Percentiles rank a stretch among this genome's conserved stretches.
These are phyloP conservation scores for Chrysopilus asiliformis DNA, from an alignment of 2,888 invertebrate species.

Conservation along the genomic window DNA sequence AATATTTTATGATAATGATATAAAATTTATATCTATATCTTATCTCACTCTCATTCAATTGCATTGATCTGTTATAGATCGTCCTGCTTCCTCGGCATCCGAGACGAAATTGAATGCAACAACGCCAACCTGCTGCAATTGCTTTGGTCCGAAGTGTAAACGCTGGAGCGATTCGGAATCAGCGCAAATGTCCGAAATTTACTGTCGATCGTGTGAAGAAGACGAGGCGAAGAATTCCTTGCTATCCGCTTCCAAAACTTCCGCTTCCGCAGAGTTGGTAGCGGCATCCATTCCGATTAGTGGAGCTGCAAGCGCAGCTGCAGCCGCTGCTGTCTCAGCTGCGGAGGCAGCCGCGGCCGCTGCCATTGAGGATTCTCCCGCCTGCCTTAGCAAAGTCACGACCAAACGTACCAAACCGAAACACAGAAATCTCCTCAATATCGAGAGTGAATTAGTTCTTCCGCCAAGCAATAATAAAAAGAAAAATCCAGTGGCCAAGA, in stretches of 20 bases:
- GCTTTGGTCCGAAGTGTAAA: slow-evolving; percentile 30
- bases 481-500: slow-evolving; percentile 18
- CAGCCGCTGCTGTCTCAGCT: not conserved
- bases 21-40: slow-evolving; percentile 5
- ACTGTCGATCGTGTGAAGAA: slow-evolving; percentile 37
- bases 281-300: too few species aligned
- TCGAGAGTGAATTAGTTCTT: slow-evolving; percentile 33
- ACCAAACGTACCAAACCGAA: slow-evolving; percentile 27
- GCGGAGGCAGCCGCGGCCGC: slow-evolving; percentile 15
- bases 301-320: too few species aligned
- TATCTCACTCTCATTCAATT: slow-evolving; percentile 9
- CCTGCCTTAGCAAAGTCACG: slow-evolving; percentile 39
- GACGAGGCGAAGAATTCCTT: too few species aligned
- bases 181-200: slow-evolving; percentile 45
- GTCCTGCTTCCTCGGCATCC: slow-evolving; percentile 39
- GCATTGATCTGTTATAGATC: slow-evolving; percentile 33
- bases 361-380: slow-evolving; percentile 39
- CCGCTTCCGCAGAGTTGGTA: too few species aligned
- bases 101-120: slow-evolving; percentile 31
- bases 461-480: slow-evolving; percentile 20
- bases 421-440: slow-evolving; percentile 28
- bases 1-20: too few species aligned
- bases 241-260: too few species aligned
- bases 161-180: slow-evolving; percentile 29
- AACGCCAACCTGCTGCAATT: slow-evolving; percentile 33